phyloP scores from a whole-genome alignment of 2,797 vertebrate genomes.

The Scleropages formosus region DNA sequence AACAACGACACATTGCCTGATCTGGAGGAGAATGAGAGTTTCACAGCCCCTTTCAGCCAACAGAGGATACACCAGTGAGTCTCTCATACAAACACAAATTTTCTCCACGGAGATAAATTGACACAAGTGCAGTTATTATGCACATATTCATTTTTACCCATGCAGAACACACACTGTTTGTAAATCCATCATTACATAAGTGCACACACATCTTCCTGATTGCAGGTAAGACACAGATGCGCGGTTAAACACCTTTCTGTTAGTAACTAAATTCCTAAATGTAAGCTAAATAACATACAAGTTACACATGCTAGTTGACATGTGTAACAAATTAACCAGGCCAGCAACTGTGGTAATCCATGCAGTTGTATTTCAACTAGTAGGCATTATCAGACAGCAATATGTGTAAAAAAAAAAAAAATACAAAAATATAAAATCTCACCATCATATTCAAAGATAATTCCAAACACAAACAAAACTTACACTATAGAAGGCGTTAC shows the following conservation, averaged over 20 bases:
- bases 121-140: not conserved
- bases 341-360: too few species aligned
- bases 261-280: too few species aligned
- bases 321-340: not conserved
- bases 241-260: too few species aligned
- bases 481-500: not conserved
- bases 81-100: conserved; percentile 18
- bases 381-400: too few species aligned
- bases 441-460: too few species aligned
- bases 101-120: not conserved
- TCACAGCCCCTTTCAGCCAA: conserved; percentile 91
- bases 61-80: conserved; percentile 93
- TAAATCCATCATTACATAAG: too few species aligned
- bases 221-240: too few species aligned
- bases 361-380: too few species aligned
- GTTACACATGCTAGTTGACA: too few species aligned
- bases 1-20: conserved; percentile 85
- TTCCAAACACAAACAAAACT: not conserved
- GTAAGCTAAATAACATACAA: not conserved
- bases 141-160: not conserved
- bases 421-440: too few species aligned
- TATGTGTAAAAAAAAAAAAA: too few species aligned
- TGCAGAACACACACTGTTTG: not conserved
- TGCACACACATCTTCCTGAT: too few species aligned
- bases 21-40: conserved; percentile 92